Evolutionary conservation across 2,888 invertebrate genomes (phyloP).

Genomic region (Polietes domitor): DNA sequence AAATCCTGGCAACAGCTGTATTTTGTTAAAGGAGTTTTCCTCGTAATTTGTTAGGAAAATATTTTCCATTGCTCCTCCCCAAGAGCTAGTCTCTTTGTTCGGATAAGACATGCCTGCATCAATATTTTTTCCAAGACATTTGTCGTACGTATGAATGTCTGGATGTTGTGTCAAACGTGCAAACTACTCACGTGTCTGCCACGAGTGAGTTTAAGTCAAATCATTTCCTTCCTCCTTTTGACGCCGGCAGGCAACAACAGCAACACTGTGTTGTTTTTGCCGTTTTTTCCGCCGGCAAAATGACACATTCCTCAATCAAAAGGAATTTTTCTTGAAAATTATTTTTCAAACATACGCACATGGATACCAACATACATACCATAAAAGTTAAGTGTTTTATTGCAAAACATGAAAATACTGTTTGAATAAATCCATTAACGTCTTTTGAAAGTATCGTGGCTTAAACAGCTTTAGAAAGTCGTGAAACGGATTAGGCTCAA

Average conservation of each 20-base stretch:
- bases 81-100: not conserved
- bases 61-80: slow-evolving; percentile 18
- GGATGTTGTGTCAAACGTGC: not conserved
- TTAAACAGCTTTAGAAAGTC: no score
- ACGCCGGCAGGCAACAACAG: not conserved
- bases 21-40: slow-evolving; percentile 49
- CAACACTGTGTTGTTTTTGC: not conserved
- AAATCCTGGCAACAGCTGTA: slow-evolving; percentile 55
- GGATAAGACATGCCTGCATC: not conserved
- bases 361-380: not conserved
- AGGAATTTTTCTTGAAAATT: not conserved
- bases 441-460: no score
- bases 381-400: no score
- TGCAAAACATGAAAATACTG: no score
- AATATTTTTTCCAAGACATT: slow-evolving; percentile 22
- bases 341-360: not conserved
- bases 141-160: not conserved
- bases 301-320: not conserved
- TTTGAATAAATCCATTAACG: no score
- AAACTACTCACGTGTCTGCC: slow-evolving; percentile 25
- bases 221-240: slow-evolving; percentile 11
- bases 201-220: slow-evolving; percentile 13
- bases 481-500: no score
- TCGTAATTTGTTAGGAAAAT: slow-evolving; percentile 43
- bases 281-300: not conserved